These are phyloP conservation scores for Petrophora chlorosata DNA, from an alignment of 2,888 invertebrate genomes.

Conservation along the genomic window DNA sequence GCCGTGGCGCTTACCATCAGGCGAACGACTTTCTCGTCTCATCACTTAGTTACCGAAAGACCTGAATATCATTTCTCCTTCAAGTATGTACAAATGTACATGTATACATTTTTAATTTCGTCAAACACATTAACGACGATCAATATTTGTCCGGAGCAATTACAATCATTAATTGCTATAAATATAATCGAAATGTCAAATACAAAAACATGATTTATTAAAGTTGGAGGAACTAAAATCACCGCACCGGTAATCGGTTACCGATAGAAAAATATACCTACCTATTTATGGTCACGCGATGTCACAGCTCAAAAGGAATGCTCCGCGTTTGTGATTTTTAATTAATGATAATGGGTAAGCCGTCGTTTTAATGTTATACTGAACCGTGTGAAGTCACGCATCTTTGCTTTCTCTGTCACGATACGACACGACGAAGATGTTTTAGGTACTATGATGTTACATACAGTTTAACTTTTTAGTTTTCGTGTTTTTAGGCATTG, in stretches of 20 bases:
- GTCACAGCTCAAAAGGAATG: conserved; percentile 28
- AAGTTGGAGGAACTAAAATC: conserved; percentile 14
- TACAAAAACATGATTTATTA: conserved; percentile 10
- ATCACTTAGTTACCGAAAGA: too few species aligned
- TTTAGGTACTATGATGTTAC: conserved; percentile 8
- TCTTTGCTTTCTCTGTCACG: conserved; percentile 44
- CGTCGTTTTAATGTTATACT: conserved; percentile 40
- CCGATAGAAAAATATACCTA: conserved; percentile 25
- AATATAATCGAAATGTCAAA: conserved; percentile 1
- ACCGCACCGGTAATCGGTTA: conserved; percentile 18
- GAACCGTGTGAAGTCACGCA: conserved; percentile 48
- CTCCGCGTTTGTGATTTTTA: conserved; percentile 43
- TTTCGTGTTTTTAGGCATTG: too few species aligned
- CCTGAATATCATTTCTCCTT: too few species aligned
- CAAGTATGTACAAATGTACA: conserved; percentile 4
- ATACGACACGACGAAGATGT: conserved; percentile 11
- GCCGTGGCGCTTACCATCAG: too few species aligned
- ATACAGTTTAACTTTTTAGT: too few species aligned
- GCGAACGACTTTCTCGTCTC: too few species aligned
- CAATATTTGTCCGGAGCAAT: conserved; percentile 23
- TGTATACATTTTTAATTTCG: conserved; percentile 7
- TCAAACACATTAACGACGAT: conserved; percentile 16
- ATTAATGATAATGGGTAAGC: conserved; percentile 48
- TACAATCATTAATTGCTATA: conserved; percentile 16
- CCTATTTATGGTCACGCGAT: conserved; percentile 35